Conservation (phyloP, 2,113 vertebrate genomes). For the Bombycilla garrulus region DNA sequence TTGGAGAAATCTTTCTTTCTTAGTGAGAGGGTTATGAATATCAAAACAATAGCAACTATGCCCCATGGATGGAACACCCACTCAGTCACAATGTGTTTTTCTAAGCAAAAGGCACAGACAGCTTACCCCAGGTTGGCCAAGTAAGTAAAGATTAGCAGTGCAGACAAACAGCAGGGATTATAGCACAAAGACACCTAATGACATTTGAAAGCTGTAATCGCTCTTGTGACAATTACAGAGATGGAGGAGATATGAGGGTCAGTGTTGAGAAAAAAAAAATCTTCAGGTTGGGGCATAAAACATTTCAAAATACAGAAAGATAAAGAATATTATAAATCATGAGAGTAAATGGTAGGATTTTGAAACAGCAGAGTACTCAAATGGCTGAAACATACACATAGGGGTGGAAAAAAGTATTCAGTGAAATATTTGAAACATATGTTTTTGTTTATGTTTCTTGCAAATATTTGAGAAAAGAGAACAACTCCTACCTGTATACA, state of each 20-base stretch:
- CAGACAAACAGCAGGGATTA: neutral
- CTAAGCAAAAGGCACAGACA: neutral
- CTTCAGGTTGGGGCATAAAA: neutral
- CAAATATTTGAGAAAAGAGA: slow-evolving; percentile 73
- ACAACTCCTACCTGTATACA: slow-evolving; percentile 77
- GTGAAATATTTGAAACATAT: slow-evolving; percentile 78
- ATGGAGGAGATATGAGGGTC: neutral
- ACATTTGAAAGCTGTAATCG: neutral
- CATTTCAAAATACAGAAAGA: slow-evolving; percentile 33
- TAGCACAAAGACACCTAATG: neutral
- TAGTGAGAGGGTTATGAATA: neutral
- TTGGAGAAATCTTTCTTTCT: neutral
- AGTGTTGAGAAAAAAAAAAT: neutral
- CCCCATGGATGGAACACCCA: neutral
- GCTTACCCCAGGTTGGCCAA: neutral
- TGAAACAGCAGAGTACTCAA: slow-evolving; percentile 51
- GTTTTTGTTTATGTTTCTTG: slow-evolving; percentile 78
- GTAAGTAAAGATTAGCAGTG: neutral
- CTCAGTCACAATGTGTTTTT: neutral
- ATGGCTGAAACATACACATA: slow-evolving; percentile 41
- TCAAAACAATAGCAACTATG: neutral
- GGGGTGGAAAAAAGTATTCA: slow-evolving; percentile 69
- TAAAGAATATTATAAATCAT: slow-evolving; percentile 43
- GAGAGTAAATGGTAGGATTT: slow-evolving; percentile 1
- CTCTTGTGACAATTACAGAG: neutral